These are phyloP conservation scores for Megamerina dolium DNA, from an alignment of 2,888 invertebrate genomes.

Conservation along the genomic window DNA sequence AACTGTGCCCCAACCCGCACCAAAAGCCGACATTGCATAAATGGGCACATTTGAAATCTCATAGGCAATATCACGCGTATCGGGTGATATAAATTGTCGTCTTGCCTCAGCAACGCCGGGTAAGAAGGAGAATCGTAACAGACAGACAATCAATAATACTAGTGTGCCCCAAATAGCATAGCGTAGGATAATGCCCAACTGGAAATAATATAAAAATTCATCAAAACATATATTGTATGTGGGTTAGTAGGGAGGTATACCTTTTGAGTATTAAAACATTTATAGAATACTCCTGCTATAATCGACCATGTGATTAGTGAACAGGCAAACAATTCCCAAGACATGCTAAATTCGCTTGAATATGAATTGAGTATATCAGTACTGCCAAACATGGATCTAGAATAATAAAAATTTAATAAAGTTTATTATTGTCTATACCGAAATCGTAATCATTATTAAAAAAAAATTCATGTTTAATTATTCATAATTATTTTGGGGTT, in stretches of 20 bases:
- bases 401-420: too few relatives aligned
- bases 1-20: conserved; percentile 78
- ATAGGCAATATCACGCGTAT: background rate
- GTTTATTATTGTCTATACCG: too few relatives aligned
- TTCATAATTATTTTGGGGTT: too few relatives aligned
- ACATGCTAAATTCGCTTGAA: conserved; percentile 19
- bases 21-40: conserved; percentile 65
- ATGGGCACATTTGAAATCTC: conserved; percentile 20
- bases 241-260: conserved; percentile 13
- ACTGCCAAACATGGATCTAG: conserved; percentile 8
- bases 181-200: conserved; percentile 37
- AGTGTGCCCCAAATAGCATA: conserved; percentile 25
- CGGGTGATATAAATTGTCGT: conserved; percentile 17
- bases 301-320: conserved; percentile 29
- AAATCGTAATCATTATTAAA: too few relatives aligned
- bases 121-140: conserved; percentile 33
- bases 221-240: background rate
- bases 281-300: conserved; percentile 28
- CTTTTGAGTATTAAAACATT: conserved; percentile 27
- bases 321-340: conserved; percentile 31
- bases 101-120: conserved; percentile 28
- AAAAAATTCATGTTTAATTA: too few relatives aligned
- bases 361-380: conserved; percentile 13
- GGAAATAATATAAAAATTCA: background rate
- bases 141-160: conserved; percentile 25